Evolutionary conservation across 2,888 invertebrate species (phyloP), one percentile per base, ranked within the genome.

Genomic region (Fissipunctia ypsillon): DNA sequence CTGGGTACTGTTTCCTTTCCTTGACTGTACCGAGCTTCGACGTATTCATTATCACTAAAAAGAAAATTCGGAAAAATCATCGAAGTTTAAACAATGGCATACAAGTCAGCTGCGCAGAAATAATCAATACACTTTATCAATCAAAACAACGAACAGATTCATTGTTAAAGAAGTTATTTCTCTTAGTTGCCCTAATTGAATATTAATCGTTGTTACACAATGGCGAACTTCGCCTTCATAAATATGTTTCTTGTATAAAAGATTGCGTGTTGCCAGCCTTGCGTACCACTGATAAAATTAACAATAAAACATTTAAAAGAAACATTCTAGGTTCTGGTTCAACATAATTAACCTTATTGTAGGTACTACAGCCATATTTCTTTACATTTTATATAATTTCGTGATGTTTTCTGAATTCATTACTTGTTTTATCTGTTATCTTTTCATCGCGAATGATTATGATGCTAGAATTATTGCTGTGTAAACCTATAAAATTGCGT

Each of bases 261-360:
- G 70, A 84, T 81, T 69, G 81, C 81, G 84, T 81, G 81, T 69
- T 80, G 69, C 35, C 69, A 56, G 64, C 25, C 80, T 64, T 56
- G 61, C 73, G 68, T 72, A 65, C 56, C 19, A 52, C 61, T 68
- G 84, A 75, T 83, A 84, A 84, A 75, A 41, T 66, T 71, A 64
- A 81, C 68, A 71, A 80, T 80, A 76, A 81, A 83, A 74, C 84
- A 73, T 81, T 79, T 61, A 79, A 61, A 81, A 65, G 70, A 75
- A 79, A 71, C 63, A 73, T 74, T 80, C 54, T 65, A 72, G 60
- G 54, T 69, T 78, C 60, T 68, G 50, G 19, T 66, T 59, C 59
- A 75, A 54, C 6, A 57, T 67, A 66, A 80, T 75, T 66, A 73
- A 73, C 66, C 65, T 74, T 66, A 56, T 66, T 74, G 12, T 61